A percentile compares a stretch with the other conserved stretches of the same genome.
These are phyloP conservation scores for Myrmophylax atrothorax DNA, from an alignment of 2,113 vertebrate genomes.

Conservation along the genomic window DNA sequence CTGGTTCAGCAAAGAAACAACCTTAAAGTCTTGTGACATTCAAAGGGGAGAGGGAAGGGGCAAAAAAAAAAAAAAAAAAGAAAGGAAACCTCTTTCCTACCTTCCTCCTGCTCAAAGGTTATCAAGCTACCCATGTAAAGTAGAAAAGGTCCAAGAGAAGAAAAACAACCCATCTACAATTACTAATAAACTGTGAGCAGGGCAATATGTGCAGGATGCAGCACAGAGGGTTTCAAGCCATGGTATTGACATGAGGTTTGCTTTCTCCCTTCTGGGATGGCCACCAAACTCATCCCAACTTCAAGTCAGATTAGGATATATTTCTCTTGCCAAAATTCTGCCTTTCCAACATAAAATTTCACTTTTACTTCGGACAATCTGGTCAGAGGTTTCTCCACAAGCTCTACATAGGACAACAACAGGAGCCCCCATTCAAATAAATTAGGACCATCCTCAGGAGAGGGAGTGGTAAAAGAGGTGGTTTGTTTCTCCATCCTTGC, in stretches of 20 bases:
- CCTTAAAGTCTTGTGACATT: neutral
- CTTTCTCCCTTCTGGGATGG: neutral
- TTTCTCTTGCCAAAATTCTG: neutral
- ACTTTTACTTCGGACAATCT: neutral
- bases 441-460: neutral
- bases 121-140: neutral
- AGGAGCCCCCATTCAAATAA: neutral
- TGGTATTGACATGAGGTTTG: neutral
- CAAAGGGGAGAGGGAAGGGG: neutral
- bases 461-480: neutral
- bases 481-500: neutral
- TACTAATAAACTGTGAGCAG: neutral
- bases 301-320: neutral
- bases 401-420: neutral
- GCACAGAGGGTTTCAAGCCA: neutral
- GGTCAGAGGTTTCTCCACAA: neutral
- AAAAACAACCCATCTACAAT: neutral
- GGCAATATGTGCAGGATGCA: accelerated
- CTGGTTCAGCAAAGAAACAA: neutral
- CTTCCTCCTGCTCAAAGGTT: neutral
- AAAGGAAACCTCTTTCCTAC: neutral
- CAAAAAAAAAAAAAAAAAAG: neutral
- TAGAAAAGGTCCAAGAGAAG: neutral
- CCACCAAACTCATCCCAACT: neutral
- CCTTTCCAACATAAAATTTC: neutral